Evolutionary conservation across 2,797 vertebrate species (phyloP).

Genomic region (Lagorchestes hirsutus): DNA sequence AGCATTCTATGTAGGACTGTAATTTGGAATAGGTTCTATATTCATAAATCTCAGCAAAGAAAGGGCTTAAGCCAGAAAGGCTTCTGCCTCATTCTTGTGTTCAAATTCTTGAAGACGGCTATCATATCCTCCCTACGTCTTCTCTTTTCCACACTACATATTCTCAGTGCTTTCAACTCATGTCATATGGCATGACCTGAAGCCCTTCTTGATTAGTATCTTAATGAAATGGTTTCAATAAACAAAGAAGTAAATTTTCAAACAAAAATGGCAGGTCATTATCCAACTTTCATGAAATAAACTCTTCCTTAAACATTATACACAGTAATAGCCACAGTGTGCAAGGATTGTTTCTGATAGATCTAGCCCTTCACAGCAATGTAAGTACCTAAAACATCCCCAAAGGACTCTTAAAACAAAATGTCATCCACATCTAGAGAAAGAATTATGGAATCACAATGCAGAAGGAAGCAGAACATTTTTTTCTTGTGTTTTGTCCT

Average conservation of each 20-base stretch:
- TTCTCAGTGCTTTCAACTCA: not conserved
- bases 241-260: not conserved
- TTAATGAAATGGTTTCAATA: not conserved
- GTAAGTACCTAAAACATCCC: too few species aligned
- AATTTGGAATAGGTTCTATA: conserved; percentile 21
- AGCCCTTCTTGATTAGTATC: not conserved
- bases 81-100: conserved; percentile 16
- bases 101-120: not conserved
- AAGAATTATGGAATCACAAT: too few species aligned
- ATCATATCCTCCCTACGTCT: not conserved
- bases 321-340: too few species aligned
- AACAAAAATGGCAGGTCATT: not conserved
- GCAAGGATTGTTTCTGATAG: too few species aligned
- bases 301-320: not conserved
- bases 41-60: conserved; percentile 34
- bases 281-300: not conserved
- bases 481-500: too few species aligned
- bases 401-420: too few species aligned
- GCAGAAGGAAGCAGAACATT: too few species aligned
- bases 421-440: too few species aligned
- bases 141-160: not conserved
- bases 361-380: too few species aligned
- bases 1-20: not conserved
- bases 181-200: not conserved
- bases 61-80: conserved; percentile 28